Evolutionary conservation across 2,113 vertebrate species (phyloP).

Genomic region (Pan paniscus): DNA sequence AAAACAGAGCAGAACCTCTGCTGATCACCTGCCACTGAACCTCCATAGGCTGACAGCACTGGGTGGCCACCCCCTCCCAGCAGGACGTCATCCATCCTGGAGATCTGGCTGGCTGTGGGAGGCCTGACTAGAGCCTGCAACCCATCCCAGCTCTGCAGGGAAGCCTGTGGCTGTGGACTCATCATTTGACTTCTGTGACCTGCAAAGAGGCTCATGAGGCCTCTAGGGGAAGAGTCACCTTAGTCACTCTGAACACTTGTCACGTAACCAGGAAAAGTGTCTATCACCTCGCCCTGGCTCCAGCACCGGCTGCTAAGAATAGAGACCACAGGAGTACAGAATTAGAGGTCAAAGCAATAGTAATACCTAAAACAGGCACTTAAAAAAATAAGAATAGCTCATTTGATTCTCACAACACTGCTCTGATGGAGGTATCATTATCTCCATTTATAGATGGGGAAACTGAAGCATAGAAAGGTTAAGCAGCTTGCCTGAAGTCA

Average conservation of each 20-base stretch:
- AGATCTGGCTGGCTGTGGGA: not conserved
- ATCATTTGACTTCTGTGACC: not conserved
- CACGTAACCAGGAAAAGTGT: not conserved
- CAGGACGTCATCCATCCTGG: rapidly evolving
- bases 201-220: not conserved
- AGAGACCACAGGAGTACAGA: not conserved
- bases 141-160: not conserved
- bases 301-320: not conserved
- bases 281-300: not conserved
- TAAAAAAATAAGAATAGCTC: not conserved
- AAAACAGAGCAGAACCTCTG: not conserved
- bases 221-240: not conserved
- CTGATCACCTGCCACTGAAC: not conserved
- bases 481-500: not conserved
- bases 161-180: not conserved
- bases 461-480: not conserved
- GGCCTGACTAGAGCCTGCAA: not conserved
- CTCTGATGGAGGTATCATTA: not conserved
- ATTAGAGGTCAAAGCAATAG: not conserved
- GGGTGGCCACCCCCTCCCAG: no score
- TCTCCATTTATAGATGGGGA: not conserved
- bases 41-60: not conserved
- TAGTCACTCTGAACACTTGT: not conserved
- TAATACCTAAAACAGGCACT: not conserved
- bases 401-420: not conserved